phyloP scores from a whole-genome alignment of 2,113 vertebrate genomes.

The Micromys minutus region DNA sequence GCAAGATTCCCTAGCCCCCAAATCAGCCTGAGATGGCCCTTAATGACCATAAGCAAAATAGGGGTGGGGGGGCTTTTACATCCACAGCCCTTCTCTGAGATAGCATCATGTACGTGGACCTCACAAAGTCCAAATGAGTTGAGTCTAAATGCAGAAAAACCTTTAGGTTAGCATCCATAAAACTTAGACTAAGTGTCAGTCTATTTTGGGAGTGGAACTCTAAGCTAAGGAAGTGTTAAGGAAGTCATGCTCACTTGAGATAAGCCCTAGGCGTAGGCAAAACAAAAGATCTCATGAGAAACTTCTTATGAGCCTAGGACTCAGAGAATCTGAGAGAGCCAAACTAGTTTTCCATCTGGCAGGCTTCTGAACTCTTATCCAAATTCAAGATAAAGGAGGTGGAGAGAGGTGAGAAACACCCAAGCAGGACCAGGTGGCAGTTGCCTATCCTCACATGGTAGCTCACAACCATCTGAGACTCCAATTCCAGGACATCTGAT shows the following conservation, averaged over 20 bases:
- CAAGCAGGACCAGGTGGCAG: not conserved
- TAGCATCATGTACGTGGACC: not conserved
- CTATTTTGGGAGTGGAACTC: conserved; percentile 1
- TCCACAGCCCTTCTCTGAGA: not conserved
- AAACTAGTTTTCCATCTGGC: not conserved
- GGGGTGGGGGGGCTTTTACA: not conserved
- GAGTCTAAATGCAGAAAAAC: not conserved
- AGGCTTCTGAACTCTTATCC: not conserved
- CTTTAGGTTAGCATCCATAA: not conserved
- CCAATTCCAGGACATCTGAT: not conserved
- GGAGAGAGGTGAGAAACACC: not conserved
- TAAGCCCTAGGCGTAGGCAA: not conserved
- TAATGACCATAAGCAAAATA: not conserved
- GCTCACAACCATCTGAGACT: not conserved
- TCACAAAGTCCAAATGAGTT: not conserved
- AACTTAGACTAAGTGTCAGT: not conserved
- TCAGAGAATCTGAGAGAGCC: not conserved
- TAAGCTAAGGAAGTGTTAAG: not conserved
- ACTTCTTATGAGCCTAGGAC: not conserved
- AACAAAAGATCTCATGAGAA: not conserved
- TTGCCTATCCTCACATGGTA: not conserved
- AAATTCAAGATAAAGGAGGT: not conserved
- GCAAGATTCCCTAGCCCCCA: not conserved
- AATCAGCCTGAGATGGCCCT: not conserved
- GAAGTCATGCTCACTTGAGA: not conserved